phyloP scores from a whole-genome alignment of 2,113 vertebrate species.

The Ahaetulla prasina region DNA sequence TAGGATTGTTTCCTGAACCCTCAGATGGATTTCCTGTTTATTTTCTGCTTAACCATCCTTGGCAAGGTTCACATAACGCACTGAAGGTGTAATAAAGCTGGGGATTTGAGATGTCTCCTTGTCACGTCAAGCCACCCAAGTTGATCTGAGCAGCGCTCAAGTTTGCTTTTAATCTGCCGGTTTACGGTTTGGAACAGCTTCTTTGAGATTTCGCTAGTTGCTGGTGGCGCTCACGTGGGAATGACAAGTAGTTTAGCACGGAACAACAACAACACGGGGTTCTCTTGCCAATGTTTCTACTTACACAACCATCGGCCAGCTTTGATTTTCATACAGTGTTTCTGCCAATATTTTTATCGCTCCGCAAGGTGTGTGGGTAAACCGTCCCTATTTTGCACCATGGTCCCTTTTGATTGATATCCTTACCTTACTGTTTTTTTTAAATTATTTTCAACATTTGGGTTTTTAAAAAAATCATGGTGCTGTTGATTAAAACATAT shows the following conservation, averaged over 20 bases:
- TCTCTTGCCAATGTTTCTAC: neutral
- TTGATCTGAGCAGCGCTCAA: neutral
- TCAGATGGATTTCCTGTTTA: neutral
- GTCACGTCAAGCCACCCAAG: neutral
- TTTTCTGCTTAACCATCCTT: rapidly evolving
- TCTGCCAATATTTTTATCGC: slow-evolving; percentile 16
- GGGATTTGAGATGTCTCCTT: neutral
- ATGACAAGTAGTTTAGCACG: neutral
- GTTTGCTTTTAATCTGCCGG: slow-evolving; percentile 4
- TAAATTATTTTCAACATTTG: neutral
- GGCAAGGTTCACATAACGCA: neutral
- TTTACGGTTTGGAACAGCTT: slow-evolving; percentile 5
- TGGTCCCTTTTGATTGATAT: slow-evolving; percentile 32
- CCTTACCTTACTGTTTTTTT: neutral
- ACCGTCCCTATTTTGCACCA: slow-evolving; percentile 29
- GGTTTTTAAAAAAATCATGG: slow-evolving; percentile 21
- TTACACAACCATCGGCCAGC: neutral
- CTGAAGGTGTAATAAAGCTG: neutral
- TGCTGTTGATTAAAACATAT: neutral
- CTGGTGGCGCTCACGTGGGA: neutral
- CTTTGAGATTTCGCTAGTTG: slow-evolving; percentile 1
- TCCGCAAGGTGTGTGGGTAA: neutral
- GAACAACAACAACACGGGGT: slow-evolving; percentile 15
- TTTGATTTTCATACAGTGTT: slow-evolving; percentile 16
- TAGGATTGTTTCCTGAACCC: neutral